Conservation (phyloP, 2,113 vertebrate genomes). For the Trachemys scripta region DNA sequence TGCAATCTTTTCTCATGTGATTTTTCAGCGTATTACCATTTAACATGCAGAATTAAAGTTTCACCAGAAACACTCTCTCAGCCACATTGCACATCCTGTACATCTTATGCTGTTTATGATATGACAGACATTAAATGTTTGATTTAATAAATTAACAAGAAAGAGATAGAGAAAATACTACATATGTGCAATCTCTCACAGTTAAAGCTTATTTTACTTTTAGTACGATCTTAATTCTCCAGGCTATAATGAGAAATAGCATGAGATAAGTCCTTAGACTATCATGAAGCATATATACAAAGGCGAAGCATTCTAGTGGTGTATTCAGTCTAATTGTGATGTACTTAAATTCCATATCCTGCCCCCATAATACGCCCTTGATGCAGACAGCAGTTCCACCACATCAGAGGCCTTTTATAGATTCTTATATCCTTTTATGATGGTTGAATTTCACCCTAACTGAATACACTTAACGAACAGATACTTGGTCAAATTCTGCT, state of each 20-base stretch:
- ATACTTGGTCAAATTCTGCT: background rate
- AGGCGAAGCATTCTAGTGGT: background rate
- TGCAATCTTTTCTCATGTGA: background rate
- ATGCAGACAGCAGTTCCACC: background rate
- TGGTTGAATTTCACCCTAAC: background rate
- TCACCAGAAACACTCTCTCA: background rate
- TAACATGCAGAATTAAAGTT: background rate
- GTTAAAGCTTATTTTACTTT: rapidly evolving
- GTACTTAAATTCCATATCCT: background rate
- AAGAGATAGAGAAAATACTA: background rate
- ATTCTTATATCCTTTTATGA: background rate
- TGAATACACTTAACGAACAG: background rate
- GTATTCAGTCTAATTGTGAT: conserved; percentile 1
- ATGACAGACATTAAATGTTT: background rate
- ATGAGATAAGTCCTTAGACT: background rate
- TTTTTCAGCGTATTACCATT: background rate
- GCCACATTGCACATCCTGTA: background rate
- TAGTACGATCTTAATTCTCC: background rate
- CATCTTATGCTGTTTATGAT: background rate
- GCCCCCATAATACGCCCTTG: background rate
- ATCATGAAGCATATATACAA: background rate
- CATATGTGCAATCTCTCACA: background rate
- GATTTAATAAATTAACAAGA: background rate
- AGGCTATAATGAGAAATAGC: rapidly evolving
- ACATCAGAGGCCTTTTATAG: background rate